Conservation (phyloP, 1,140 invertebrate species). For the Oryzaephilus surinamensis region DNA sequence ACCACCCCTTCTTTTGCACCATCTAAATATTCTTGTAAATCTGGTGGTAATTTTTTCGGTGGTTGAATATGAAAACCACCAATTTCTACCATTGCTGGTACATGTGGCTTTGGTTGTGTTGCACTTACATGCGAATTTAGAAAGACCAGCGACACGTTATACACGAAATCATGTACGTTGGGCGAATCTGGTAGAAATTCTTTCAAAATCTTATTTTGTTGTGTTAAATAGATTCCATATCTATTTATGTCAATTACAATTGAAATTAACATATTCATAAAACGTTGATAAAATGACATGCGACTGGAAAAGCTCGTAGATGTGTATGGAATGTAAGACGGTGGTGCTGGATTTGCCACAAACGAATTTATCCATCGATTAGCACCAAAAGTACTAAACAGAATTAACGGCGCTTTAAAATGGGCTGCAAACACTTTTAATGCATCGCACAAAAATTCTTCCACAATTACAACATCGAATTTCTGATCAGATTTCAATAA, state of each 20-base stretch:
- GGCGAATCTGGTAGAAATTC: conserved; percentile 11
- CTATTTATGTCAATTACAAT: conserved; percentile 1
- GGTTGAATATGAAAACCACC: conserved; percentile 39
- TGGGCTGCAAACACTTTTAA: conserved; percentile 6
- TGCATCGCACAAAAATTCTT: conserved; percentile 4
- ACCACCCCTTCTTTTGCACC: conserved; percentile 43
- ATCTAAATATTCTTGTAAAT: conserved; percentile 41
- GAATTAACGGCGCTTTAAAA: conserved; percentile 4
- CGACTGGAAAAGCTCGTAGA: conserved; percentile 41
- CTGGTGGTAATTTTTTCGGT: conserved; percentile 30
- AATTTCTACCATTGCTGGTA: conserved; percentile 42
- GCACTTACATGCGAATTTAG: conserved; percentile 15
- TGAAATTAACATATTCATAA: conserved; percentile 24
- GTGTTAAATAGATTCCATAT: conserved; percentile 7
- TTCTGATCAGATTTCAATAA: conserved; percentile 4
- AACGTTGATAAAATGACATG: conserved; percentile 38
- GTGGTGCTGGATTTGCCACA: conserved; percentile 35
- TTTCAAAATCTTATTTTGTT: conserved; percentile 4
- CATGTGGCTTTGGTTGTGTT: conserved; percentile 32
- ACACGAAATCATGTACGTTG: conserved; percentile 3
- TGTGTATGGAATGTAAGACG: conserved; percentile 41
- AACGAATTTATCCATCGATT: conserved; percentile 11
- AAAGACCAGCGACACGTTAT: conserved; percentile 11
- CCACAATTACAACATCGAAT: conserved; percentile 5
- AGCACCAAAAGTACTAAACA: conserved; percentile 16